These are phyloP conservation scores for Salvelinus alpinus DNA, from an alignment of 2,113 vertebrate genomes.

Conservation along the genomic window DNA sequence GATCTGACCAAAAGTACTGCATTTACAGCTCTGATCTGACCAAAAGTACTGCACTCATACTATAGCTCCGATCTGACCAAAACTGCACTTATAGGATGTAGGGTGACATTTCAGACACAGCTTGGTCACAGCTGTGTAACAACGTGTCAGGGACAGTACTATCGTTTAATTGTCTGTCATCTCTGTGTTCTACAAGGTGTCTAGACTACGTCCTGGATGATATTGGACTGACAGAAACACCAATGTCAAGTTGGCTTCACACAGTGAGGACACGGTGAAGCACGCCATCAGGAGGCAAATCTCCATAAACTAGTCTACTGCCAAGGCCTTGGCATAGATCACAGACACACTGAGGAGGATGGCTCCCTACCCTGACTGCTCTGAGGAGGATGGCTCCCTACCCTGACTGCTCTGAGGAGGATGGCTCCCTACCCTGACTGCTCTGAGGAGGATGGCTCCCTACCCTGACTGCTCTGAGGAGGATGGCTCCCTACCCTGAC, in stretches of 20 bases:
- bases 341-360: not conserved
- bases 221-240: slow-evolving; percentile 75
- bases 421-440: not conserved
- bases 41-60: no score
- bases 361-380: no score
- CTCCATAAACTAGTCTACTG: not conserved
- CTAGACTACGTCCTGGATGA: slow-evolving; percentile 86
- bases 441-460: no score
- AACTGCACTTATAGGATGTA: no score
- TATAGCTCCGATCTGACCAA: no score
- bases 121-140: not conserved
- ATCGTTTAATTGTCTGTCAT: not conserved
- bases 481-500: no score
- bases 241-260: slow-evolving; percentile 90
- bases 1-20: no score
- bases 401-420: not conserved
- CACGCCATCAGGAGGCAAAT: slow-evolving; percentile 82
- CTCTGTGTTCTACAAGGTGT: slow-evolving; percentile 74
- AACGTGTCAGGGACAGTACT: not conserved
- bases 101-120: no score
- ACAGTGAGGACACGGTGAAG: slow-evolving; percentile 86
- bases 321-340: not conserved
- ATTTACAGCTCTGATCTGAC: no score
- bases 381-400: no score
- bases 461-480: no score